Conservation (phyloP, 2,113 vertebrate genomes). For the Cynocephalus volans region DNA sequence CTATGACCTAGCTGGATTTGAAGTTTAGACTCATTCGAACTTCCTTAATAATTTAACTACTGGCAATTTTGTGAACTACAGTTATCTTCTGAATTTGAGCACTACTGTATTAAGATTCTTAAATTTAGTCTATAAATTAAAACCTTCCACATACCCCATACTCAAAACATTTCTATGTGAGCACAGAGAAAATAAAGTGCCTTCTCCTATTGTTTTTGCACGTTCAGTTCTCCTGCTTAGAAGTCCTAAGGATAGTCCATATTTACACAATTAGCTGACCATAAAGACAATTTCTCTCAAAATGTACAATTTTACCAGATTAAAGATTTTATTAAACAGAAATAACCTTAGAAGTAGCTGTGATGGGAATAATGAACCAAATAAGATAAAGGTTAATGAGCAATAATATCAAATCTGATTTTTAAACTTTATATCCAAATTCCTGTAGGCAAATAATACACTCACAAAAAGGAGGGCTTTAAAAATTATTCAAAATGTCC, state of each 20-base stretch:
- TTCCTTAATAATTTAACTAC: conserved; percentile 44
- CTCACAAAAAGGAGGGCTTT: conserved; percentile 29
- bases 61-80: conserved; percentile 21
- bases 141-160: neutral
- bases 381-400: neutral
- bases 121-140: conserved; percentile 30
- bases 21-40: conserved; percentile 49
- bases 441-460: conserved; percentile 20
- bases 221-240: conserved; percentile 21
- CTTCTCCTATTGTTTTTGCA: neutral
- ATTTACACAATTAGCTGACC: conserved; percentile 33
- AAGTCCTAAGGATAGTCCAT: conserved; percentile 36
- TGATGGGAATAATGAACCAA: conserved; percentile 45
- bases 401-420: conserved; percentile 12
- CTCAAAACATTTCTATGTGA: conserved; percentile 2
- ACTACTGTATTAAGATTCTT: conserved; percentile 5
- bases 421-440: conserved; percentile 51
- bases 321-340: conserved; percentile 49
- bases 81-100: conserved; percentile 57
- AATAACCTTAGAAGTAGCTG: conserved; percentile 35
- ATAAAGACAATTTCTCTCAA: conserved; percentile 39
- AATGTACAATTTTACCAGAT: conserved; percentile 39
- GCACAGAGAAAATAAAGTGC: conserved; percentile 28
- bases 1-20: conserved; percentile 34
- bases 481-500: conserved; percentile 37